Evolutionary conservation across 2,113 vertebrate genomes (phyloP).

Genomic region (Semicossyphus pulcher): DNA sequence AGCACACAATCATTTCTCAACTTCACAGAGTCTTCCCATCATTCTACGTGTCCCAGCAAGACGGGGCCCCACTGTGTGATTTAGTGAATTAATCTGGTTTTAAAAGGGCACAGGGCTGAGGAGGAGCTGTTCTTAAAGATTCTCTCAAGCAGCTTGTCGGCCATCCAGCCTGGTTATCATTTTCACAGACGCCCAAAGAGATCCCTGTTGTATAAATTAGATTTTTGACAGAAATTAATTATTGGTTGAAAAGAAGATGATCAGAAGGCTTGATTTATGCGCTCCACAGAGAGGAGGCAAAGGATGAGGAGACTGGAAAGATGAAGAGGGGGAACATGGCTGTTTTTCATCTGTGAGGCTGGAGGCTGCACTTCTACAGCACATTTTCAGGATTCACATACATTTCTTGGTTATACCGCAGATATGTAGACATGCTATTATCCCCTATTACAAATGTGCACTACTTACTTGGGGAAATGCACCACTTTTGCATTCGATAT

Average conservation of each 20-base stretch:
- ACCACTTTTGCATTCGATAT: no score
- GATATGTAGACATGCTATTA: no score
- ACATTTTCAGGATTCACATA: slow-evolving; percentile 4
- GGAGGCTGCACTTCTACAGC: not conserved
- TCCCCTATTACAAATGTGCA: no score
- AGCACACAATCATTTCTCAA: slow-evolving; percentile 32
- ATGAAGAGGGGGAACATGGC: not conserved
- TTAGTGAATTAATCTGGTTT: slow-evolving; percentile 68
- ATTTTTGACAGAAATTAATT: slow-evolving; percentile 73
- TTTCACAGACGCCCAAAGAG: slow-evolving; percentile 55
- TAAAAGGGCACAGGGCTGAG: slow-evolving; percentile 51
- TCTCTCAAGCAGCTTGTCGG: slow-evolving; percentile 34
- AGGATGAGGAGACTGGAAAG: slow-evolving; percentile 18
- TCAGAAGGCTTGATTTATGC: slow-evolving; percentile 36
- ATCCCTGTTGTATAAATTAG: slow-evolving; percentile 62
- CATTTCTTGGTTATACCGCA: not conserved
- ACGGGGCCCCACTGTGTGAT: slow-evolving; percentile 47
- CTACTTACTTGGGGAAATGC: no score
- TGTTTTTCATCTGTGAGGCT: slow-evolving; percentile 5
- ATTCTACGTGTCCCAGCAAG: slow-evolving; percentile 11
- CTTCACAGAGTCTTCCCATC: slow-evolving; percentile 34
- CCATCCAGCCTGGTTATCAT: slow-evolving; percentile 23
- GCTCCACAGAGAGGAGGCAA: slow-evolving; percentile 24
- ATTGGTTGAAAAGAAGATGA: slow-evolving; percentile 63
- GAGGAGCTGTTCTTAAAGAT: slow-evolving; percentile 57